Evolutionary conservation across 2,797 vertebrate species (phyloP), one percentile per base, ranked within the genome.

Genomic region (Pseudomugil gertrudae): DNA sequence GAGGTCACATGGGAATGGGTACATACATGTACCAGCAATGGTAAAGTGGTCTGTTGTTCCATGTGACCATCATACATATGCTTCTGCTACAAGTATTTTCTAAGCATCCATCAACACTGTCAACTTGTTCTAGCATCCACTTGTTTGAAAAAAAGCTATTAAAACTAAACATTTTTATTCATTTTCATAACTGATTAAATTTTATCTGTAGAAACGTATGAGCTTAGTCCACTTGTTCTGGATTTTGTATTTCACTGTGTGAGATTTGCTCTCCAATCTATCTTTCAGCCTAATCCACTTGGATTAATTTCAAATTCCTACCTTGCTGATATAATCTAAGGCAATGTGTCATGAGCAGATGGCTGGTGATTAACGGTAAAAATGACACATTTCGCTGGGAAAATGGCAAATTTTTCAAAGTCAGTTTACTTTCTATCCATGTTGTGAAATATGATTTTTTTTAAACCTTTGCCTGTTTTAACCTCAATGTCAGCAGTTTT

Each of bases 301-400:
- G 79, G 91, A 93, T 92, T 92, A 91, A 70, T 80, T 78, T 80
- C 75, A 57, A 79, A 91, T 82, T 89, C 88, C 88, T 71, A 76
- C 80, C 69, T 84, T 76, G 60, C 67, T 74, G 80, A 76, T 78
- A 64, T 82, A 84, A 92, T 88, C 85, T 84, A 81, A 80, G 63
- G 73, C 76, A 80, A 80, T 74, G 85, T 86, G 78, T 89, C 76
- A 81, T 72, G 45, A 86, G 75, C 86, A 89, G 88, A 88, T 87
- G 90, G 88, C 58, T 66, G 63, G 9, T 57, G 76, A 78, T 82
- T 85, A 75, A 73, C 36, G 33, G 29, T 29, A 65, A 64, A 72
- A 76, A 57, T 45, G 9, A 69, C 40, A 75, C 53, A 24, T 72
- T 65, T 77, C 15, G 32, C 36, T 60, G 36, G 3, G 24, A 23